Evolutionary conservation across 30 jellyfish, hydroid and myxozoan genomes (phyloP).

Genomic region (Hydra vulgaris): DNA sequence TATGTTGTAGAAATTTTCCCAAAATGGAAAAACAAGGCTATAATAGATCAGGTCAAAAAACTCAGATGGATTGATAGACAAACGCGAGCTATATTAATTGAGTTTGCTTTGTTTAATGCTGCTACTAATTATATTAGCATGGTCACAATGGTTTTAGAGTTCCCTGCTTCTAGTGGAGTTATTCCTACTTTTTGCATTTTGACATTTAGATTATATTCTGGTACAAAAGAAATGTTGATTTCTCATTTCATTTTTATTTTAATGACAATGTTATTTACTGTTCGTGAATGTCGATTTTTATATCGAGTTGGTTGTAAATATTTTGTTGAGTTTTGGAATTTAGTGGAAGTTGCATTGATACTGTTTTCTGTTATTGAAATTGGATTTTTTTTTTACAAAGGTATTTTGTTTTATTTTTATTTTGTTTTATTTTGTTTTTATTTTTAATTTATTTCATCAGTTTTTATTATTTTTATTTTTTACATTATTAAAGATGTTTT

Average conservation of each 20-base stretch:
- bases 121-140: conserved; percentile 65
- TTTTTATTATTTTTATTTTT: no score
- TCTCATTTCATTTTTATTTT: conserved; percentile 72
- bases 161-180: conserved; percentile 91
- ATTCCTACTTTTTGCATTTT: conserved; percentile 52
- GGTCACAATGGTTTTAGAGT: conserved; percentile 78
- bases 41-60: conserved; percentile 33
- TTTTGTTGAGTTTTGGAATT: conserved; percentile 80
- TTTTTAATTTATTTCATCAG: background rate
- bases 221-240: conserved; percentile 48
- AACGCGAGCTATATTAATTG: conserved; percentile 76
- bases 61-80: conserved; percentile 87
- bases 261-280: conserved; percentile 45
- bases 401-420: background rate
- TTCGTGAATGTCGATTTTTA: conserved; percentile 54
- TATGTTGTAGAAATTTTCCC: conserved; percentile 70
- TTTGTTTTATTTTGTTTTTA: no score
- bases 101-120: conserved; percentile 80
- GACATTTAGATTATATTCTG: conserved; percentile 77
- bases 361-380: conserved; percentile 70
- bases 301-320: conserved; percentile 35
- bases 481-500: no score
- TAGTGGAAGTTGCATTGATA: conserved; percentile 54
- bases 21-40: conserved; percentile 49
- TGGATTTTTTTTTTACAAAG: conserved; percentile 76